Evolutionary conservation across 2,888 invertebrate genomes (phyloP), one percentile per base, ranked within the genome.

Genomic region (Osmoderma eremita): DNA sequence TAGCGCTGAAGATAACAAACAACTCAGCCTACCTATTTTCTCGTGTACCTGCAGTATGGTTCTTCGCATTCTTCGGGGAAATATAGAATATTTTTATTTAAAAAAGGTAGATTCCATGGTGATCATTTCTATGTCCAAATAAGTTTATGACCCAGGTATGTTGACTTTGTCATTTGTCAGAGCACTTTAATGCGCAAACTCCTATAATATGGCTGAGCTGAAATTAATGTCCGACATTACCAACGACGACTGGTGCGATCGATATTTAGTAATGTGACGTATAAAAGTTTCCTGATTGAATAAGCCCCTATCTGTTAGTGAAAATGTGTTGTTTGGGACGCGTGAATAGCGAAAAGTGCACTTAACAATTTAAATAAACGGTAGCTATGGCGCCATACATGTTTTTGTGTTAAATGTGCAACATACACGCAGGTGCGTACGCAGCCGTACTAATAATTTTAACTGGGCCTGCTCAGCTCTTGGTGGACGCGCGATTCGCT

Each of bases 341-440:
- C 74, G 73, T 69, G 73, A 74, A 77, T 76, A 69, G 69, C 70
- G 72, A 73, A 69, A 72, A 77, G 74, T 73, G 72, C 71, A 70
- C 70, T 69, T 73, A 75, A 75, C 75, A 76, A 69, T 72, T 70
- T 70, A 75, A 76, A 77, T 78, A 77, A 75, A 72, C 71, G 74
- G 75, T 80, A 79, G 78, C 76, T 77, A 77, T 77, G 78, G 78
- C 78, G 78, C 75, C 78, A 81, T 79, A 79, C 79, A 78, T 80
- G 81, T 81, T 82, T 81, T 82, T 80, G 77, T 80, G 78, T 78
- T 83, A 81, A 82, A 82, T 81, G 79, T 79, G 77, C 75, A 76
- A 79, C 82, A 84, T 84, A 85, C 91, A 92, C 92, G 92, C 92
- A 94, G 93, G 94, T 94, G 93, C 94, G 93, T 93, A 94, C 94